phyloP scores from a whole-genome alignment of 2,113 vertebrate genomes.

The Thunnus thynnus region DNA sequence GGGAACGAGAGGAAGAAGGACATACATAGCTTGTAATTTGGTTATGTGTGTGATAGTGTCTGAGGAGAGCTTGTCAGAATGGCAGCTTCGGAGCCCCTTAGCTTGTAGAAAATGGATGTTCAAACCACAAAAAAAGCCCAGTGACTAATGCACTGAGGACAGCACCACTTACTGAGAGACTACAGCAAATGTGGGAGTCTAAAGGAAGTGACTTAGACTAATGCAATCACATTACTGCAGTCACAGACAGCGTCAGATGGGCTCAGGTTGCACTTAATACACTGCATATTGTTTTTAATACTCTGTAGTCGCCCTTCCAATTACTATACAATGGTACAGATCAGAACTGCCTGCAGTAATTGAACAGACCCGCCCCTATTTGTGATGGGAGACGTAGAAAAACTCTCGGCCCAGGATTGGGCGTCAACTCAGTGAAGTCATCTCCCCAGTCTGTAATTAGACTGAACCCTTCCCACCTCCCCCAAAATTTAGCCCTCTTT shows the following conservation, averaged over 20 bases:
- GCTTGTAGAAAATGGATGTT: constrained; percentile 61
- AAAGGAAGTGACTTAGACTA: constrained; percentile 37
- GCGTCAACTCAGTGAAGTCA: constrained; percentile 72
- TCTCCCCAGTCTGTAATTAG: constrained; percentile 79
- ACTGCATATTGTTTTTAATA: not conserved
- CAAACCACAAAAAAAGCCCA: constrained; percentile 53
- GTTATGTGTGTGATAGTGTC: constrained; percentile 62
- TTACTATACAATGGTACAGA: constrained; percentile 29
- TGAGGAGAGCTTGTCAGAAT: constrained; percentile 50
- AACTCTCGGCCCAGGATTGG: constrained; percentile 53
- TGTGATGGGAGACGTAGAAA: constrained; percentile 47
- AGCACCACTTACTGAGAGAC: constrained; percentile 49
- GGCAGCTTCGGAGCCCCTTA: constrained; percentile 41
- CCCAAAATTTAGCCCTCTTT: constrained; percentile 56
- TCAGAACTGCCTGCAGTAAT: constrained; percentile 26
- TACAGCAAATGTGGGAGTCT: constrained; percentile 26
- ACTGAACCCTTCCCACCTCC: constrained; percentile 54
- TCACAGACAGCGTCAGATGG: constrained; percentile 6
- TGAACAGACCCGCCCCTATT: constrained; percentile 29
- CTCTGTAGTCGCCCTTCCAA: constrained; percentile 22
- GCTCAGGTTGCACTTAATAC: constrained; percentile 12
- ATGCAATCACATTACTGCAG: constrained; percentile 28
- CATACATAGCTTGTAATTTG: constrained; percentile 70
- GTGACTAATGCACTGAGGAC: constrained; percentile 59
- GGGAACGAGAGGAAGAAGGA: constrained; percentile 61